Evolutionary conservation across 2,888 invertebrate species (phyloP).

Genomic region (Parasteatoda lunata): DNA sequence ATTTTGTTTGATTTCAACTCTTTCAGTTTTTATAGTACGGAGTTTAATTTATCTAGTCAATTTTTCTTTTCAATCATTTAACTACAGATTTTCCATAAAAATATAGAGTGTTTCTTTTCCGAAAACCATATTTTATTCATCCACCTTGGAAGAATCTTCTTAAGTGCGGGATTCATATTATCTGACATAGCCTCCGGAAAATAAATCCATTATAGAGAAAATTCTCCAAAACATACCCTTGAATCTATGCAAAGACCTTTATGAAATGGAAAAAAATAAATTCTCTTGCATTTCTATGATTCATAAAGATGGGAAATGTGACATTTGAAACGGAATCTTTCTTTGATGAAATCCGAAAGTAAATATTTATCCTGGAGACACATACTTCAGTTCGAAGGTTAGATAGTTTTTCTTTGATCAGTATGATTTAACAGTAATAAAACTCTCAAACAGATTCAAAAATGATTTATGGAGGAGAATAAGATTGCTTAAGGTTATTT

Average conservation of each 20-base stretch:
- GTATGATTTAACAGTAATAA: too few species aligned
- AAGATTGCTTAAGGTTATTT: too few species aligned
- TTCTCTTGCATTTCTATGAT: neutral
- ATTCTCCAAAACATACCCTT: neutral
- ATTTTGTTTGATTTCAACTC: too few species aligned
- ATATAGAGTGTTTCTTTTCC: neutral
- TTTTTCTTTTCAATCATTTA: too few species aligned
- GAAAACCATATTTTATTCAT: neutral
- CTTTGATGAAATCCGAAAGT: neutral
- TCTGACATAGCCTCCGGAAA: neutral
- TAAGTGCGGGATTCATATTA: conserved; percentile 3
- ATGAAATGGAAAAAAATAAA: neutral
- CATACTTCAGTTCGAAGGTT: neutral
- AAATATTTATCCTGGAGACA: neutral
- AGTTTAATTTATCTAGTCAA: too few species aligned
- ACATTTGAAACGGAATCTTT: conserved; percentile 1
- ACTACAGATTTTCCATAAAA: neutral
- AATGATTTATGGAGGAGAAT: too few species aligned
- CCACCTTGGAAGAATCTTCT: neutral
- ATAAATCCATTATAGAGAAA: conserved; percentile 1
- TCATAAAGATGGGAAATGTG: neutral
- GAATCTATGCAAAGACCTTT: neutral
- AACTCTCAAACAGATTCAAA: too few species aligned
- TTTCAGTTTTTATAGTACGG: too few species aligned
- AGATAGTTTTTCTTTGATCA: neutral